A percentile compares a stretch with the other conserved stretches of the same genome.
phyloP scores from a whole-genome alignment of 2,888 invertebrate genomes.

The Sycophila texana region DNA sequence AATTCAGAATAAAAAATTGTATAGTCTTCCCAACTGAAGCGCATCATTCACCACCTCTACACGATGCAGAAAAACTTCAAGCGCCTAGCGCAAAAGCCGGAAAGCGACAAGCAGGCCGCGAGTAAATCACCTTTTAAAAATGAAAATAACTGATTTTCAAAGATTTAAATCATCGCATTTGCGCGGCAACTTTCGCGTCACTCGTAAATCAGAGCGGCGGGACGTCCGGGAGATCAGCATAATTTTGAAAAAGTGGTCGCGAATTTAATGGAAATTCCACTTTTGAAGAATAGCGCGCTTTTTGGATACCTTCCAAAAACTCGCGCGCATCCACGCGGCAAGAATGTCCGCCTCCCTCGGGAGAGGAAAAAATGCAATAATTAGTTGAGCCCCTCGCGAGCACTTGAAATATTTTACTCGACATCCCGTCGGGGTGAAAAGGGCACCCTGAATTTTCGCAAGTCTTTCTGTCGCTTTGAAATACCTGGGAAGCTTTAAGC shows the following conservation, averaged over 20 bases:
- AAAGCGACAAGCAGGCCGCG: too few relatives aligned
- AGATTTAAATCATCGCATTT: too few relatives aligned
- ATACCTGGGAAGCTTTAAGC: neutral
- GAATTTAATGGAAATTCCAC: conserved; percentile 13
- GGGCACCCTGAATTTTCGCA: conserved; percentile 8
- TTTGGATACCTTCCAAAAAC: conserved; percentile 15
- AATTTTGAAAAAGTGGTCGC: neutral
- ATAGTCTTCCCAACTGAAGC: too few relatives aligned
- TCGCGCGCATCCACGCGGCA: neutral
- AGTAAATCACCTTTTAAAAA: too few relatives aligned
- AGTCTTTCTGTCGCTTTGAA: neutral
- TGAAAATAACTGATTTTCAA: too few relatives aligned
- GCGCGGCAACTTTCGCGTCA: too few relatives aligned
- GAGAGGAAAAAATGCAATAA: neutral
- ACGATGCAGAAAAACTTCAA: too few relatives aligned
- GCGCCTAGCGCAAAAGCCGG: too few relatives aligned
- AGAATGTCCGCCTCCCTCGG: too few relatives aligned
- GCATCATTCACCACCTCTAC: too few relatives aligned
- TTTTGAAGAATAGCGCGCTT: neutral
- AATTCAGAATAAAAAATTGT: too few relatives aligned
- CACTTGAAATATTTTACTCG: conserved; percentile 6
- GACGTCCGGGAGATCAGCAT: neutral
- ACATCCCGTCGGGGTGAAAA: neutral
- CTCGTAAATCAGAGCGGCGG: too few relatives aligned
- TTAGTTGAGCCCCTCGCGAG: neutral